These are phyloP conservation scores for Neoarius graeffei DNA, from an alignment of 2,113 vertebrate species.

Conservation along the genomic window DNA sequence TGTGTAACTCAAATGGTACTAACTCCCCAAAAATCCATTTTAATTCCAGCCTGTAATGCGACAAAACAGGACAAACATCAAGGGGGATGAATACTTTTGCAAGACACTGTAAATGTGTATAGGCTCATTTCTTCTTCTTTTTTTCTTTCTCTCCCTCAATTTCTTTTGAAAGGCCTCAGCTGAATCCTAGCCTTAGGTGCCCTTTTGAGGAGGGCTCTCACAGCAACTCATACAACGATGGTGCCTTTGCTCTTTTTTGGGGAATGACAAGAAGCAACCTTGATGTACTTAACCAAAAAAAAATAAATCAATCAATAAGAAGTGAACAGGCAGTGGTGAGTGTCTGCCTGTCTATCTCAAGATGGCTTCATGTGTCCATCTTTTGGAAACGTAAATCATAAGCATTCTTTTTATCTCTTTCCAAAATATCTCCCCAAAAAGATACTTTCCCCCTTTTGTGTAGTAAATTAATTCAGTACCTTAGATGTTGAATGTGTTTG, in stretches of 20 bases:
- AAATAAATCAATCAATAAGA: neutral
- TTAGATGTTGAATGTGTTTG: constrained; percentile 72
- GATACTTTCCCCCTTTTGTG: constrained; percentile 51
- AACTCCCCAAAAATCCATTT: too few species aligned
- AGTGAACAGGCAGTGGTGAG: constrained; percentile 21
- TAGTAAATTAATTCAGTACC: constrained; percentile 69
- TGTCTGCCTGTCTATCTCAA: constrained; percentile 8
- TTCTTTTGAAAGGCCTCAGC: constrained; percentile 50
- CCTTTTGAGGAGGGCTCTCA: constrained; percentile 46
- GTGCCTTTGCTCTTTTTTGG: constrained; percentile 63
- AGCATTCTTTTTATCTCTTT: constrained; percentile 71
- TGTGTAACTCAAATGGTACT: too few species aligned
- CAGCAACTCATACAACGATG: constrained; percentile 64
- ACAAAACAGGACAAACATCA: too few species aligned
- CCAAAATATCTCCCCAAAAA: constrained; percentile 72
- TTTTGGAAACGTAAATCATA: constrained; percentile 52
- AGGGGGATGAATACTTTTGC: too few species aligned
- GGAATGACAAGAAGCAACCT: constrained; percentile 8
- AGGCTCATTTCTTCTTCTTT: constrained; percentile 1
- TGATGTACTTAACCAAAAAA: neutral
- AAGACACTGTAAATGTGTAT: constrained; percentile 29
- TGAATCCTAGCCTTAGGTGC: constrained; percentile 47
- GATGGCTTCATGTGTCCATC: constrained; percentile 45
- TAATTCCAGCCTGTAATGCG: too few species aligned
- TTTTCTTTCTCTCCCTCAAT: constrained; percentile 6